Base-by-base conservation (phyloP, 2,113 vertebrate species). In the Crotalus viridis region DNA sequence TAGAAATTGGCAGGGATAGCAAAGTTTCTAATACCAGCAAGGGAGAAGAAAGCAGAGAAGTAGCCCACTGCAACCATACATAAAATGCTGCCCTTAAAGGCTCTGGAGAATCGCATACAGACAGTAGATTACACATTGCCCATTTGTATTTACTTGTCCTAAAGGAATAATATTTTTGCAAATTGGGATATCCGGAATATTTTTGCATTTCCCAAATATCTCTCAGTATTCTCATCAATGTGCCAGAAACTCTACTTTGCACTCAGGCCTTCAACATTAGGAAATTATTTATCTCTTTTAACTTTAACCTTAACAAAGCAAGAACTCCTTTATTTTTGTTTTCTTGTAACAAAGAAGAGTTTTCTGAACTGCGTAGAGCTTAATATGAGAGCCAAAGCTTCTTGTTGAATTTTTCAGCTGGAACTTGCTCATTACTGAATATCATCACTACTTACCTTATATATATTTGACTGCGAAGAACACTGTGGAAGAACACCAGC, bases 401-500 rank as follows among this genome's bases (percentile, higher is more conserved):
- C 95, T 92, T 91, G 91, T 95, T 94, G 93, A 59, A 93, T 86
- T 95, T 95, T 92, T 85, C 48, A 5, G 89, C 91, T 94, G 90
- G 91, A 95, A 43, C 48, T 89, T 74, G 87, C 87, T 69, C 43
- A 57, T 89, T 93, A 94, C 61, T 95, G 91, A 96, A 93, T 12
- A 94, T 39, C 54, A 92, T 90, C 87, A 89, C 48, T 93, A 91
- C 87, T 89, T 93, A 87, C 69, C 91, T 93, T 91, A 86, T 88
- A 86, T 88, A 95, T 96, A 96, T 96, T 95, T 48, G 91, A 61
- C 91, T 96, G 94, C 95, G 92, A 95, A 94, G 94, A 95, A 96
- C 93, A 39, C 88, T 88, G 85, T 91, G 69, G 93, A 96, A 94
- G 93, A 97, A 94, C 94, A 96, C 88, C 94, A 96, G 91, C 33